phyloP scores from a whole-genome alignment of 2,888 invertebrate species.

The Drosophila kokeensis region DNA sequence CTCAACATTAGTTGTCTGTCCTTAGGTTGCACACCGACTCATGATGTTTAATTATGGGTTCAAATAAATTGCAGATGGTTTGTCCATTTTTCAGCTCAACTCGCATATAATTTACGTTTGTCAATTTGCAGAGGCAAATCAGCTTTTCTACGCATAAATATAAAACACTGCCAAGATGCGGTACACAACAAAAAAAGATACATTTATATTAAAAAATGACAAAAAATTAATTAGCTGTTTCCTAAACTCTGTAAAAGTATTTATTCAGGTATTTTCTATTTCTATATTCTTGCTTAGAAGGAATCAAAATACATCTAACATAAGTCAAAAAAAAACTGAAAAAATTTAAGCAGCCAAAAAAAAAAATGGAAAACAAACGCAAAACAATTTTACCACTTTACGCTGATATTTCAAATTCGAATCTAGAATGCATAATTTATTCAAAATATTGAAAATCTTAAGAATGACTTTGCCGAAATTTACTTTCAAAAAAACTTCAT shows the following conservation, averaged over 20 bases:
- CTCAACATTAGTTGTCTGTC: background rate
- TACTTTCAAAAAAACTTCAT: background rate
- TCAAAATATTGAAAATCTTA: background rate
- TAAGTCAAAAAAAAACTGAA: no score
- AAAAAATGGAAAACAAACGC: background rate
- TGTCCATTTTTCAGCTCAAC: background rate
- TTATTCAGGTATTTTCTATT: background rate
- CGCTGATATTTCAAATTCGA: background rate
- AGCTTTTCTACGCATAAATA: background rate
- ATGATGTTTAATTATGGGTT: constrained; percentile 1
- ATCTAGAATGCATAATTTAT: background rate
- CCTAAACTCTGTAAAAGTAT: background rate
- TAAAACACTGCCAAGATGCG: background rate
- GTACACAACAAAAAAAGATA: background rate
- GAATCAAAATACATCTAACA: background rate
- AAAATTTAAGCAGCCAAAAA: accelerated
- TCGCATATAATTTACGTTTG: background rate
- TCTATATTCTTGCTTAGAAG: background rate
- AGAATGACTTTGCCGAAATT: background rate
- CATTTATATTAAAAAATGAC: background rate
- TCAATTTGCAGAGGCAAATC: background rate
- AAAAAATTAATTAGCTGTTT: background rate
- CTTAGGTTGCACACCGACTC: background rate
- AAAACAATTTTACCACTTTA: background rate
- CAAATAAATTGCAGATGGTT: background rate